These are phyloP conservation scores for Scotopteryx bipunctaria DNA, from an alignment of 2,888 invertebrate species.

Conservation along the genomic window DNA sequence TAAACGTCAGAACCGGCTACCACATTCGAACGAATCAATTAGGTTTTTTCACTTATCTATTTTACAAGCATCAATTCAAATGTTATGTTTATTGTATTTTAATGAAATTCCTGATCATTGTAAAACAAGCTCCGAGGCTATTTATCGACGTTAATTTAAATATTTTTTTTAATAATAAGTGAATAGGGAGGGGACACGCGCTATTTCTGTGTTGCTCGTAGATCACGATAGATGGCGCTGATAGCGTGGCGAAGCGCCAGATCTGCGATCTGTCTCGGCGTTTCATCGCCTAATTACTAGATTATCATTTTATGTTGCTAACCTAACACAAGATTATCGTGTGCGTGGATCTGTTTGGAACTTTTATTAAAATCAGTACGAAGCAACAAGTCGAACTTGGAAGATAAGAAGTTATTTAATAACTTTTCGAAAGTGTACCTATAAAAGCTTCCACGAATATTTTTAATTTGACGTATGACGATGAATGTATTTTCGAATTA, in stretches of 20 bases:
- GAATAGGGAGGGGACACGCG: slow-evolving; percentile 39
- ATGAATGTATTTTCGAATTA: too few relatives aligned
- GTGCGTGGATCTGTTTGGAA: slow-evolving; percentile 26
- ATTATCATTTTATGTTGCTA: slow-evolving; percentile 51
- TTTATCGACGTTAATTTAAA: slow-evolving; percentile 7
- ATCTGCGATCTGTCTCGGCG: slow-evolving; percentile 62
- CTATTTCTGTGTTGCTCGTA: slow-evolving; percentile 63
- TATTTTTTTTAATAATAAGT: slow-evolving; percentile 21
- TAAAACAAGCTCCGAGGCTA: slow-evolving; percentile 7
- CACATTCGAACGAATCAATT: slow-evolving; percentile 39
- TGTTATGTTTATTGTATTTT: slow-evolving; percentile 23
- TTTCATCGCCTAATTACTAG: slow-evolving; percentile 67
- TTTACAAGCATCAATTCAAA: slow-evolving; percentile 17
- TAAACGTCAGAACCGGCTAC: slow-evolving; percentile 45
- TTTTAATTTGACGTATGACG: too few relatives aligned
- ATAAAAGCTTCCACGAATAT: too few relatives aligned
- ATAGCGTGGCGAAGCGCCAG: slow-evolving; percentile 75
- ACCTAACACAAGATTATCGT: slow-evolving; percentile 37
- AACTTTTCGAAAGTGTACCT: too few relatives aligned
- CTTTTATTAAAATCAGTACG: slow-evolving; percentile 3
- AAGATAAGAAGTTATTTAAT: too few relatives aligned
- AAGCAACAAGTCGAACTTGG: background rate
- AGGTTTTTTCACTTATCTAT: slow-evolving; percentile 17
- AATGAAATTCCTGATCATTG: slow-evolving; percentile 21
- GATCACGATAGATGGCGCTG: slow-evolving; percentile 77